Evolutionary conservation across 37 sponge, comb jelly and placozoan species (phyloP), one percentile per base, ranked within the genome.

Genomic region (Cliona cf. orientalis): DNA sequence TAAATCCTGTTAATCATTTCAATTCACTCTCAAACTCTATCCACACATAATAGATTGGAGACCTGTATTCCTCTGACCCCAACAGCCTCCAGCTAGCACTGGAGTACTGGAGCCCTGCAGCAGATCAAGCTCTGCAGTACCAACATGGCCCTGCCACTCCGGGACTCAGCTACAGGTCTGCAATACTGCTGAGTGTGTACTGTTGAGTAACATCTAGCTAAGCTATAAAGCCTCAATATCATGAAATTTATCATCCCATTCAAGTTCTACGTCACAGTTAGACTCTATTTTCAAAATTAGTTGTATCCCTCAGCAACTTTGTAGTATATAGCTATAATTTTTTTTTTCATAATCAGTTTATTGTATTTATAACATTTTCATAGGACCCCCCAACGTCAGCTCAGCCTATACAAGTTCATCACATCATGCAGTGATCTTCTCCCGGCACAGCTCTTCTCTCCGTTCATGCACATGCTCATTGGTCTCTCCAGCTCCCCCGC

Each of bases 351-450:
- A n/a, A n/a, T n/a, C 14, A 49, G 55, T 49, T 49, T 19, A 19
- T 49, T 19, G 55, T 49, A 49, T 17, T 11, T 17, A 11, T 42
- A 42, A 19, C 69, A 35, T 55, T 33, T 2, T 29, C 33, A 26
- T 58, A 79, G 80, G 37, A 49, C 71, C 29, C 71, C 74, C 46
- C 81, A 75, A n/a, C 43, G 69, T 12, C 76, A 94, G 92, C 58
- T 88, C 40, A 87, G 86, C 38, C 90, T 98, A 41, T 89, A 67
- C 90, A 94, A 97, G 85, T 98, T 98, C 70, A 75, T 98, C 28
- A 80, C 80, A 19, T 68, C 69, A 32, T 94, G 91, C 49, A 83
- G 87, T 28, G 92, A 94, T 35, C 82, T 91, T 29, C 93, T 98
- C 2, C 92, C 97, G 0, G 80, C 94, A 3, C 60, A 66, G 70